These are phyloP conservation scores for Pelodytes ibericus DNA, from an alignment of 2,797 vertebrate genomes.

Conservation along the genomic window DNA sequence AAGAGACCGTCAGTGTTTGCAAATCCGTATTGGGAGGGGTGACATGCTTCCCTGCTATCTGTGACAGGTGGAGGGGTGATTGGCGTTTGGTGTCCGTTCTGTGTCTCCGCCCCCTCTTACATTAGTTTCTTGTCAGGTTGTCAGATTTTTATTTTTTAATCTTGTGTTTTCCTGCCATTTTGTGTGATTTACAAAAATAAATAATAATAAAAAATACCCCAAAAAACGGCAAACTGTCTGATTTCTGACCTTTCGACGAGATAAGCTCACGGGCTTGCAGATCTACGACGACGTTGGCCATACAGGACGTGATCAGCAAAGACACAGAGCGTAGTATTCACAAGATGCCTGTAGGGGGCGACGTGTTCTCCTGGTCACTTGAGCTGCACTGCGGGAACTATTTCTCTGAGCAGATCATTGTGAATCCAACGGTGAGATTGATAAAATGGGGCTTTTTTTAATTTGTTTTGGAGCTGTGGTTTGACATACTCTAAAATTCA, in stretches of 20 bases:
- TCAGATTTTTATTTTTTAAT: constrained; percentile 44
- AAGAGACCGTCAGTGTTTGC: neutral
- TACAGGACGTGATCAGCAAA: too few species aligned
- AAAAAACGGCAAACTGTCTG: constrained; percentile 42
- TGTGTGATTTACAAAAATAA: constrained; percentile 58
- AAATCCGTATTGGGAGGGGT: neutral
- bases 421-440: too few species aligned
- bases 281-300: neutral
- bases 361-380: too few species aligned
- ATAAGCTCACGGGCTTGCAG: neutral
- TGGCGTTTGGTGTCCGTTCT: constrained; percentile 43
- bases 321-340: too few species aligned
- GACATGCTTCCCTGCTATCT: constrained; percentile 1
- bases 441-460: too few species aligned
- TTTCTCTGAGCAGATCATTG: too few species aligned
- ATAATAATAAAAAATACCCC: constrained; percentile 56
- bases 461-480: too few species aligned
- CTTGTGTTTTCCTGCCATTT: constrained; percentile 57
- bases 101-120: constrained; percentile 49
- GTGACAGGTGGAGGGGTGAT: constrained; percentile 8
- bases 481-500: too few species aligned
- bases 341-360: too few species aligned
- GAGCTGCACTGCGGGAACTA: too few species aligned
- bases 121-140: constrained; percentile 55
- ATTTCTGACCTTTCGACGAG: constrained; percentile 18